A percentile compares a stretch with the other conserved stretches of the same genome.
Evolutionary conservation across 2,797 vertebrate species (phyloP).

Genomic region (Cygnus olor): DNA sequence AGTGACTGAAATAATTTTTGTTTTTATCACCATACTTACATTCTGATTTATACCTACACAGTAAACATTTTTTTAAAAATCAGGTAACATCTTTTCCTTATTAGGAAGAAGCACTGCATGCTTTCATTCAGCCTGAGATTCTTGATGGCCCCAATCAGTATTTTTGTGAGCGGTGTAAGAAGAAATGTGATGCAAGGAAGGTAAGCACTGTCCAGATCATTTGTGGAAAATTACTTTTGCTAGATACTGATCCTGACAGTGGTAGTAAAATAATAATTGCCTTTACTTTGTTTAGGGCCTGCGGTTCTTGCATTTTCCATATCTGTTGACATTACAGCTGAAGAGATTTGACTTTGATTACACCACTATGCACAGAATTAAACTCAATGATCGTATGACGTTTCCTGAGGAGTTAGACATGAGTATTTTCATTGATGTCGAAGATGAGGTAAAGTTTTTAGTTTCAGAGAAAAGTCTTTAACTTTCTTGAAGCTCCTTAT

Average conservation of each 20-base stretch:
- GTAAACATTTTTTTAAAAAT: constrained; percentile 30
- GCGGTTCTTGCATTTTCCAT: constrained; percentile 96
- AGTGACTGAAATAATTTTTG: not conserved
- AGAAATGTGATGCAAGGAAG: constrained; percentile 99
- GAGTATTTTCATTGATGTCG: constrained; percentile 97
- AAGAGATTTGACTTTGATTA: constrained; percentile 99
- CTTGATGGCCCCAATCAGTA: constrained; percentile 98
- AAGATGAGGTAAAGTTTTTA: constrained; percentile 90
- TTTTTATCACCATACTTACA: not conserved
- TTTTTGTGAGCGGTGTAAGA: constrained; percentile 98
- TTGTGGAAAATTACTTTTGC: not conserved
- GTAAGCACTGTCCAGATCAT: constrained; percentile 72
- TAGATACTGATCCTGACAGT: not conserved
- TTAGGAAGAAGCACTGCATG: constrained; percentile 98
- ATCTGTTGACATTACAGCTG: constrained; percentile 95
- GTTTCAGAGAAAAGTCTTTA: not conserved
- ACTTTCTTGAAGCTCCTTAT: not conserved
- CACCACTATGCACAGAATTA: constrained; percentile 99
- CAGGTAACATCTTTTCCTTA: constrained; percentile 32
- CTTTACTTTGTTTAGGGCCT: constrained; percentile 84
- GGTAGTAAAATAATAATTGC: not conserved
- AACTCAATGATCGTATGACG: constrained; percentile 97
- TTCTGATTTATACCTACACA: not conserved
- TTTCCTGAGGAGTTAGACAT: constrained; percentile 98
- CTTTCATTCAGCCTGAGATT: constrained; percentile 97